Percentiles rank a stretch among this genome's conserved stretches.
Evolutionary conservation across 2,888 invertebrate species (phyloP).

Genomic region (Rhogogaster chlorosoma): DNA sequence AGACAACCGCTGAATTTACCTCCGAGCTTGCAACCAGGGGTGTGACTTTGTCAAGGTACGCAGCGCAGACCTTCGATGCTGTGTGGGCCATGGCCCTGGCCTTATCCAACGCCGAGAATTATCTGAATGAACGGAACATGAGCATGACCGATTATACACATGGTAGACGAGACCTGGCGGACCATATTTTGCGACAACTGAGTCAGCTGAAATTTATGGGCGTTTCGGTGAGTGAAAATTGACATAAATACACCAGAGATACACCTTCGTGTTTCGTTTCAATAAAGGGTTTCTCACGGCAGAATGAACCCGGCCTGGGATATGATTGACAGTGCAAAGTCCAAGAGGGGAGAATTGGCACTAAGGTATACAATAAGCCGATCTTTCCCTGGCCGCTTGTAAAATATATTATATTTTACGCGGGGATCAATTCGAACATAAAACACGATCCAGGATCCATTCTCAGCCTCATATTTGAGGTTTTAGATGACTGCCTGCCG

Average conservation of each 20-base stretch:
- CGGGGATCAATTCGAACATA: background rate
- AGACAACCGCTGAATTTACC: slow-evolving; percentile 85
- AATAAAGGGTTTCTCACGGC: background rate
- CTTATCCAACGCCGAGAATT: slow-evolving; percentile 83
- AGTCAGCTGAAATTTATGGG: slow-evolving; percentile 89
- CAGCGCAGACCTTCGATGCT: slow-evolving; percentile 93
- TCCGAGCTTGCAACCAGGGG: slow-evolving; percentile 81
- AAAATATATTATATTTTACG: background rate
- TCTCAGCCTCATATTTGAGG: background rate
- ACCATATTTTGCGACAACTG: slow-evolving; percentile 86
- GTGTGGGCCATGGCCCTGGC: slow-evolving; percentile 94
- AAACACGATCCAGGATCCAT: background rate
- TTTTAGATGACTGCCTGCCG: background rate
- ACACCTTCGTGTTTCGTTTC: background rate
- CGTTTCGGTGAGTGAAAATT: slow-evolving; percentile 86
- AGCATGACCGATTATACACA: slow-evolving; percentile 86
- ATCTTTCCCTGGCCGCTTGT: background rate
- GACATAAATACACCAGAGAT: background rate
- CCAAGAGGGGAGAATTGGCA: background rate
- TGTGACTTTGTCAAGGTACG: slow-evolving; percentile 83
- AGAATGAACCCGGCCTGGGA: background rate
- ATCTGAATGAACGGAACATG: slow-evolving; percentile 78
- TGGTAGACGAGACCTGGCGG: slow-evolving; percentile 86
- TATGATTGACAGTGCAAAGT: background rate
- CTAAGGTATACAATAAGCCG: background rate